These are phyloP conservation scores for Lamprotornis superbus DNA, from an alignment of 2,113 vertebrate species.

Conservation along the genomic window DNA sequence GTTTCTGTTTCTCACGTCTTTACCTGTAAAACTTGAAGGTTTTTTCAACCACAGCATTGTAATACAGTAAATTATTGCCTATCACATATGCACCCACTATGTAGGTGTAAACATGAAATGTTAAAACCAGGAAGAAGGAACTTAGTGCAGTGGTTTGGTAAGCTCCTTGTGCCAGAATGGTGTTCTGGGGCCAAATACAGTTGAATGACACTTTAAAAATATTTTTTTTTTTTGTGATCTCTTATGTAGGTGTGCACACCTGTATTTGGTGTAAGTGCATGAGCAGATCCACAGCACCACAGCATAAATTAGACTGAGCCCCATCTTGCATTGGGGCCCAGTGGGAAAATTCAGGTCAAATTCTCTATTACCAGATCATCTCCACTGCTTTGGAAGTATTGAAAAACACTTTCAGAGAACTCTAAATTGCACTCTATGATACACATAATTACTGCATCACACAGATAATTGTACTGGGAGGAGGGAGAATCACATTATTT, in stretches of 20 bases:
- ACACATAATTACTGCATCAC: neutral
- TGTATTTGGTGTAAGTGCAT: rapidly evolving
- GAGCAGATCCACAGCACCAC: neutral
- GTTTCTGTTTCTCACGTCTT: neutral
- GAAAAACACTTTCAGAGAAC: neutral
- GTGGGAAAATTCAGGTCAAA: neutral
- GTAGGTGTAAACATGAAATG: neutral
- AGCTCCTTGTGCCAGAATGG: neutral
- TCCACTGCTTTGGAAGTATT: neutral
- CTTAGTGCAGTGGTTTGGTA: neutral
- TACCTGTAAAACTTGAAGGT: neutral
- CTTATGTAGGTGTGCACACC: too few relatives aligned
- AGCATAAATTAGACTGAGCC: neutral
- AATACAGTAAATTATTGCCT: neutral
- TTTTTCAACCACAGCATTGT: neutral
- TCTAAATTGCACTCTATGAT: neutral
- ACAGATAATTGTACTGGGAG: neutral
- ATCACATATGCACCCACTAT: neutral
- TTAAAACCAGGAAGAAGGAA: neutral
- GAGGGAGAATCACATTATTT: neutral
- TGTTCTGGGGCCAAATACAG: neutral
- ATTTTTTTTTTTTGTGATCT: neutral
- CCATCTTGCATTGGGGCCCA: neutral
- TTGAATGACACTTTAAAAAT: neutral
- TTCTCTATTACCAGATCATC: neutral